Percentiles rank a stretch among this genome's conserved stretches.
These are phyloP conservation scores for Nemotelus pantherinus DNA, from an alignment of 2,888 invertebrate genomes.

Conservation along the genomic window DNA sequence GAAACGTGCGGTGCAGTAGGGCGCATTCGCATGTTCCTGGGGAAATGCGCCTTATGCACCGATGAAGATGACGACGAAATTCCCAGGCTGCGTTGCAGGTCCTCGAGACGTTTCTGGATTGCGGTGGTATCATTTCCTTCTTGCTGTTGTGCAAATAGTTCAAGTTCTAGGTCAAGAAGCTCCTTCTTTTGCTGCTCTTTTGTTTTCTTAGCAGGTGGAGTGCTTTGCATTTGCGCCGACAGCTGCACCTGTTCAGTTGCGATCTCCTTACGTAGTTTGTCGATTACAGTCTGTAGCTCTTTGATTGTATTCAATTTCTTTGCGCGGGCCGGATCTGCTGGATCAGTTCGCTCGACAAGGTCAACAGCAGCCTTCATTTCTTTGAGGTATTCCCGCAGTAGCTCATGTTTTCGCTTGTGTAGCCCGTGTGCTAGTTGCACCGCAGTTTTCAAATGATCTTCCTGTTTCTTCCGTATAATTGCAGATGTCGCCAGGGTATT, in stretches of 20 bases:
- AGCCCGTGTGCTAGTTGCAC: slow-evolving; percentile 82
- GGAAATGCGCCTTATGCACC: slow-evolving; percentile 52
- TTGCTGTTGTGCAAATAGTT: slow-evolving; percentile 88
- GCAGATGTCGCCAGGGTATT: slow-evolving; percentile 72
- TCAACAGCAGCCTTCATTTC: slow-evolving; percentile 87
- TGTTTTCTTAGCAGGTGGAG: slow-evolving; percentile 69
- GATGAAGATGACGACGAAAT: slow-evolving; percentile 50
- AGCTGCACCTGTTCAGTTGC: slow-evolving; percentile 63
- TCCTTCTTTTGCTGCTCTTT: slow-evolving; percentile 88
- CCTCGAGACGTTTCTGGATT: slow-evolving; percentile 79
- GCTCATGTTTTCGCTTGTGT: slow-evolving; percentile 83
- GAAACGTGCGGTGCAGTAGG: slow-evolving; percentile 61
- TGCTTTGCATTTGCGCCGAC: slow-evolving; percentile 62
- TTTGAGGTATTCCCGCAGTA: slow-evolving; percentile 88
- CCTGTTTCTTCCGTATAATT: slow-evolving; percentile 76
- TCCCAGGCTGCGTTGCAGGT: slow-evolving; percentile 68
- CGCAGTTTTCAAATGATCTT: slow-evolving; percentile 79
- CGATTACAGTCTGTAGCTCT: slow-evolving; percentile 83
- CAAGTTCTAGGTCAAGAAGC: slow-evolving; percentile 89
- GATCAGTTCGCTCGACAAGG: slow-evolving; percentile 79
- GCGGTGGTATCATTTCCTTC: slow-evolving; percentile 87
- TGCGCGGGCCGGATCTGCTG: slow-evolving; percentile 78
- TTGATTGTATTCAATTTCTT: slow-evolving; percentile 83
- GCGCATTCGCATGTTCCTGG: slow-evolving; percentile 56
- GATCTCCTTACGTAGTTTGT: slow-evolving; percentile 66